Evolutionary conservation across 1,140 invertebrate species (phyloP), one percentile per base, ranked within the genome.

Genomic region (Platyscapa corneri): DNA sequence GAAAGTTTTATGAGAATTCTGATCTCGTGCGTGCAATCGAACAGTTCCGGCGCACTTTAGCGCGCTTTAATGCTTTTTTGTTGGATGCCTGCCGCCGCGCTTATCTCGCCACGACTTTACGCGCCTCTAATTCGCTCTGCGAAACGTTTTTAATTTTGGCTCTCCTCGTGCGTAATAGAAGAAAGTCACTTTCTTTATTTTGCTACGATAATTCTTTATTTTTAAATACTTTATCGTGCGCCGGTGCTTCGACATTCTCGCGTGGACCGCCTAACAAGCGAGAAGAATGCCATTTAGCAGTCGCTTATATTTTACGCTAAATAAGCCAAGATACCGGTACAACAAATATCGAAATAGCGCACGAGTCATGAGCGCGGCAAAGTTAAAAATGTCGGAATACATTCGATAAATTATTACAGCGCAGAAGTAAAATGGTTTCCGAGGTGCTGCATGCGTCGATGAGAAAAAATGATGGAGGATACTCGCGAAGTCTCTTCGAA

Each of bases 1-100:
- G 76, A 84, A 77, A 37, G 74, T 60, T 84, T 84, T 79, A 84
- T 79, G 83, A 46, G 83, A 72, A 70, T 77, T 77, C 78, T 70
- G 82, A 56, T 60, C 56, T 60, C 56, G 32, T 67, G 27, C 56
- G 56, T 60, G 56, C 46, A 14, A 56, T 34, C 60, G 77, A 16
- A 78, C 49, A 12, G 46, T 60, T 60, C 49, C 76, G 76, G 53
- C 53, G 8, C 27, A 30, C n/a, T 27, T n/a, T 3, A 30, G 14
- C 27, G 14, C n/a, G 14, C 30, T 65, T n/a, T 8, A 32, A 20
- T 16, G 18, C 18, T 53, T 53, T 16, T 53, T 53, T 53, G 12
- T 20, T 7, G 2, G 49, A 53, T 18, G 18, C 49, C 49, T 16
- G 49, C 49, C 18, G 7, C 16, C 42, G 42, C 6, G 42, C 23